Conservation (phyloP, 2,113 vertebrate genomes). For the Ptilonorhynchus violaceus region DNA sequence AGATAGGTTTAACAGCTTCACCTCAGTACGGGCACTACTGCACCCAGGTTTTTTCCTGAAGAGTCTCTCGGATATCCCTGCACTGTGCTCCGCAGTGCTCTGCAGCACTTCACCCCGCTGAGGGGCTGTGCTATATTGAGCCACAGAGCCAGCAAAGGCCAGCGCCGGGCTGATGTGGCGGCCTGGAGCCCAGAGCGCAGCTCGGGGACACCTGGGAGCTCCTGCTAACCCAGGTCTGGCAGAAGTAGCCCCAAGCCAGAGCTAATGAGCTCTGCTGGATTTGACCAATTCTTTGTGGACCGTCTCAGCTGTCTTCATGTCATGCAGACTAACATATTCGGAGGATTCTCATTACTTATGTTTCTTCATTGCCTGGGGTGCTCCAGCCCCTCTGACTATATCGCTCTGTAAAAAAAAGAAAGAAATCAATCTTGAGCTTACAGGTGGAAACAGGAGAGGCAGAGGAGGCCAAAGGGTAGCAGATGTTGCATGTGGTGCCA, state of each 20-base stretch:
- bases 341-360: conserved; percentile 53
- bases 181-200: background rate
- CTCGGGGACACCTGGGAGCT: background rate
- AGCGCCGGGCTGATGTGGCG: accelerated
- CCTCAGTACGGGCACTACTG: accelerated
- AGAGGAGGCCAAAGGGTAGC: background rate
- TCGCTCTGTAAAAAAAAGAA: background rate
- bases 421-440: conserved; percentile 33
- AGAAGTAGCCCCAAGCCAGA: conserved; percentile 60
- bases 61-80: background rate
- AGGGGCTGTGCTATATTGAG: background rate
- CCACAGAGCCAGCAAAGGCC: background rate
- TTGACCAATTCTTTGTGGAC: conserved; percentile 40
- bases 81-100: background rate
- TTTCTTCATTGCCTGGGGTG: conserved; percentile 58
- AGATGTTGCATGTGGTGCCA: background rate
- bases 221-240: background rate
- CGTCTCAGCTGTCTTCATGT: conserved; percentile 47
- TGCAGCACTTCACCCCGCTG: background rate
- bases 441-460: conserved; percentile 5
- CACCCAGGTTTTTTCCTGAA: background rate
- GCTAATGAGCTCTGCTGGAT: conserved; percentile 61
- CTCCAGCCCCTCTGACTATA: conserved; percentile 31
- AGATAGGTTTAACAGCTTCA: background rate
- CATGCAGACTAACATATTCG: conserved; percentile 31